Base-by-base conservation (phyloP, 2,888 invertebrate genomes). In the Physocephala rufipes region DNA sequence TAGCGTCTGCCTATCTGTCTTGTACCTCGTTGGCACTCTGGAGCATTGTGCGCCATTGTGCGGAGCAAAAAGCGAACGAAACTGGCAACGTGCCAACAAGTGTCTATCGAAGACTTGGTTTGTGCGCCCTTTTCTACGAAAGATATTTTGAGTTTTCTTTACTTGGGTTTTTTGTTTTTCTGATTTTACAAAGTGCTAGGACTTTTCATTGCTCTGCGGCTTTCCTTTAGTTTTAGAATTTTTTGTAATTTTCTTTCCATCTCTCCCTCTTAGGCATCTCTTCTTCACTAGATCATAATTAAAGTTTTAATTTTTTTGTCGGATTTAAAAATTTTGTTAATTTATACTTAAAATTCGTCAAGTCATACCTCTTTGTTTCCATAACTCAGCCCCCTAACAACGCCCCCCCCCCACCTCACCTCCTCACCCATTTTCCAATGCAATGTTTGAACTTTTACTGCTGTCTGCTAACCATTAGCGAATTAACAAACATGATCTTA, bases 51-150 rank as follows among this genome's bases (percentile, higher is more conserved):
- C 53, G 30, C n/a, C n/a, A n/a, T n/a, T 67, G 16, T 13, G 55
- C 36, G 24, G 36, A 9, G 59, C 59, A 47, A 45, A 59, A 61
- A 59, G 59, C 59, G 9, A 21, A 36, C 28, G 28, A 45, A 16
- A 24, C 30, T 68, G 68, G 68, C 67, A 28, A n/a, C 21, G 61
- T 24, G 68, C 68, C 68, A 68, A 68, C 68, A 68, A 68, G 68
- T 68, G 68, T 68, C 61, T 51, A 28, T 3, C 13, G 3, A 66
- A 66, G 66, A 66, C 51, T 36, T 49, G 61, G 21, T 51, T 28
- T 68, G 24, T 62, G 62, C 68, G 68, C 68, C 68, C 21, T 21
- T 68, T 68, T 68, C 62, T 62, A 68, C 62, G 68, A 61, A 61
- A 61, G 24, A 36, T 21, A 62, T 49, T 51, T 51, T 16, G 55